These are phyloP conservation scores for Patiria pectinifera DNA, from an alignment of 53 echinoderm and acorn worm genomes.

Conservation along the genomic window DNA sequence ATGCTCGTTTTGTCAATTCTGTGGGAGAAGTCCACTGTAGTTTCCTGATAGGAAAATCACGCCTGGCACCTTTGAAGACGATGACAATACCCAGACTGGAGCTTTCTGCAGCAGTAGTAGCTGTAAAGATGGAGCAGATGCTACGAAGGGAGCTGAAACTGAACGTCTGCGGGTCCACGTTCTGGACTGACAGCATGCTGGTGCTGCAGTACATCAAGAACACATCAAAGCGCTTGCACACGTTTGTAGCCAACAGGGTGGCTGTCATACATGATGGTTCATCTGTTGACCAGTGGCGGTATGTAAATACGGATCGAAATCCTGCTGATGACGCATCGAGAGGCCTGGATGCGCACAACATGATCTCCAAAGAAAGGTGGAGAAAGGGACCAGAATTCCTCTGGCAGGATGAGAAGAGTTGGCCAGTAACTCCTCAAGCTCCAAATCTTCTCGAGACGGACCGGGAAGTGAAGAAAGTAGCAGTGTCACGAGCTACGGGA, in stretches of 20 bases:
- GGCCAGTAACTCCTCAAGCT: neutral
- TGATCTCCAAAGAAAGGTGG: constrained; percentile 1
- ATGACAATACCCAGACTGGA: constrained; percentile 67
- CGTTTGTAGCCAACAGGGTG: constrained; percentile 70
- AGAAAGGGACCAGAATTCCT: neutral
- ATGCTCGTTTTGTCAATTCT: constrained; percentile 22
- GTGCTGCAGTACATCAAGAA: constrained; percentile 66
- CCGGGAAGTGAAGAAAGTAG: neutral
- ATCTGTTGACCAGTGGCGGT: neutral
- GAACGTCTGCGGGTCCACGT: constrained; percentile 18
- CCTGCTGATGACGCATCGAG: constrained; percentile 52
- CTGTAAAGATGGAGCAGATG: constrained; percentile 47
- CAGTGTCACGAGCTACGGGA: too few relatives aligned
- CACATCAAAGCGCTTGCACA: constrained; percentile 26
- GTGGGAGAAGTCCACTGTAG: constrained; percentile 5
- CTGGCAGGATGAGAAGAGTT: neutral
- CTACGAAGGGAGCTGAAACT: constrained; percentile 23
- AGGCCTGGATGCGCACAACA: neutral
- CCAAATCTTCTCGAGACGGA: neutral
- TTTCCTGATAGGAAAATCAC: constrained; percentile 58
- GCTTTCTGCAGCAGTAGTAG: constrained; percentile 61
- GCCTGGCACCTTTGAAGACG: constrained; percentile 48
- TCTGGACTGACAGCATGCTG: constrained; percentile 54
- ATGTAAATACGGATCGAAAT: constrained; percentile 33
- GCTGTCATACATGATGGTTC: constrained; percentile 53